Evolutionary conservation across 2,888 invertebrate genomes (phyloP).

Genomic region (Eristalinus aeneus): DNA sequence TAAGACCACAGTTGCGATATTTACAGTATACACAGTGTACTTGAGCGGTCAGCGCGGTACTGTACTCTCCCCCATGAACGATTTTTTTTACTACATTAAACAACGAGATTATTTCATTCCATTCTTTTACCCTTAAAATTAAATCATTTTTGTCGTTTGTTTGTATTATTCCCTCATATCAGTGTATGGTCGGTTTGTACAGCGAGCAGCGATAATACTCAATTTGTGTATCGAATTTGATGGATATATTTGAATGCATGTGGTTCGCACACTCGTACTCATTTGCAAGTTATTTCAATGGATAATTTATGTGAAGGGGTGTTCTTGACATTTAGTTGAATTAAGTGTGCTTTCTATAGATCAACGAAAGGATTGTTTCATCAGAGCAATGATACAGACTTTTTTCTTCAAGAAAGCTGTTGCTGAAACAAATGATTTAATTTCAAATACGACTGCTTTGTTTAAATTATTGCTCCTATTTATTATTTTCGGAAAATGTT

Average conservation of each 20-base stretch:
- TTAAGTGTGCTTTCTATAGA: background rate
- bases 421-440: background rate
- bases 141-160: slow-evolving; percentile 12
- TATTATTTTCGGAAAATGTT: too few relatives aligned
- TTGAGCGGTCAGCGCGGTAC: too few relatives aligned
- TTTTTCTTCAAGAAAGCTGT: background rate
- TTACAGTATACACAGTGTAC: too few relatives aligned
- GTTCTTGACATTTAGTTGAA: background rate
- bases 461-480: too few relatives aligned
- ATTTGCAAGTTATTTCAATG: background rate
- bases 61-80: background rate
- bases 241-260: background rate
- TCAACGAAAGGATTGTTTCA: background rate
- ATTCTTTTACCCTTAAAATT: slow-evolving; percentile 35
- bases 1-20: too few relatives aligned
- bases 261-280: background rate
- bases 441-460: too few relatives aligned
- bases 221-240: background rate
- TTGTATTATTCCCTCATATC: slow-evolving; percentile 5
- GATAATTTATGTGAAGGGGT: background rate
- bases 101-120: background rate
- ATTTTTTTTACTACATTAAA: slow-evolving; percentile 8
- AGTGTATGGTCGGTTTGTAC: background rate
- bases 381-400: background rate
- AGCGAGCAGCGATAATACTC: background rate